phyloP scores from a whole-genome alignment of 2,113 vertebrate genomes.

The Triplophysa siluroides region DNA sequence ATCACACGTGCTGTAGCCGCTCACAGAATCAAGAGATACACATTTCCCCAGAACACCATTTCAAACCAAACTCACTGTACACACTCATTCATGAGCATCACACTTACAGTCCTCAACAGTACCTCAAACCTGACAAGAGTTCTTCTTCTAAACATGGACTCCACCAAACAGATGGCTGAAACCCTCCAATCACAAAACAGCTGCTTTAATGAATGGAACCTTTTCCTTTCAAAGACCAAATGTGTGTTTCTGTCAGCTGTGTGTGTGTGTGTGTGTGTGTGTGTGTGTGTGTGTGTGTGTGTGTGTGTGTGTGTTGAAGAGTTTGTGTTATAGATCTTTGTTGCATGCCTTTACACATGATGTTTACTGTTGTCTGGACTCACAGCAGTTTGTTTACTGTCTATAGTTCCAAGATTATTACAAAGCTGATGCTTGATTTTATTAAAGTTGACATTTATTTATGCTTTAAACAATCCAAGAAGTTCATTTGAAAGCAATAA shows the following conservation, averaged over 20 bases:
- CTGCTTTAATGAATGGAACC: slow-evolving; percentile 33
- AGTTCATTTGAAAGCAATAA: slow-evolving; percentile 31
- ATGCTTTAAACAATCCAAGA: neutral
- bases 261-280: slow-evolving; percentile 6
- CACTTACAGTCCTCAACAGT: neutral
- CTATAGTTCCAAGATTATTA: neutral
- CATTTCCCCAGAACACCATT: too few species aligned
- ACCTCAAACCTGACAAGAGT: neutral
- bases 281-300: neutral
- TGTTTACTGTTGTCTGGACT: neutral
- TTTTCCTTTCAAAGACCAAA: slow-evolving; percentile 43
- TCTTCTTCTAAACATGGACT: neutral
- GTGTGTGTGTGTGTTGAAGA: neutral
- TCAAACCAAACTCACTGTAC: neutral
- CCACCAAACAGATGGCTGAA: neutral
- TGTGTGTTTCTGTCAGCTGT: slow-evolving; percentile 14
- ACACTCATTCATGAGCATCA: too few species aligned
- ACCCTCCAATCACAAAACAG: slow-evolving; percentile 5
- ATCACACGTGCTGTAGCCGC: neutral
- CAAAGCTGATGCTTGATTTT: neutral
- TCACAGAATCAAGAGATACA: neutral
- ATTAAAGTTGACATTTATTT: neutral
- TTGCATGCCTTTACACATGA: neutral
- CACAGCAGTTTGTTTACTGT: neutral
- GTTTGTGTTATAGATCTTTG: too few species aligned